These are phyloP conservation scores for Anabas testudineus DNA, from an alignment of 2,797 vertebrate species.

Conservation along the genomic window DNA sequence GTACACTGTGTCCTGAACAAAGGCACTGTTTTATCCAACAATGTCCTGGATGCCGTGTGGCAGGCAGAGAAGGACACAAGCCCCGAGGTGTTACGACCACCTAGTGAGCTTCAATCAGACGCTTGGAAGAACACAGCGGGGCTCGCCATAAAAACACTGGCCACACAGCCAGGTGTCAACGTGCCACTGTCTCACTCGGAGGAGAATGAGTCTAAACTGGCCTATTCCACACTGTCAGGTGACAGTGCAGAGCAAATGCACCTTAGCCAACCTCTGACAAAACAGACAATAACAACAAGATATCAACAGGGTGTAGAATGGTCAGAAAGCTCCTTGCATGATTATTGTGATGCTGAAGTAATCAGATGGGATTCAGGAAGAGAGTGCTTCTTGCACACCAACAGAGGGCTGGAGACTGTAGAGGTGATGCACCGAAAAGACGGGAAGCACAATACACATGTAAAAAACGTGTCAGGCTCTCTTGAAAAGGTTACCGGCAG, in stretches of 20 bases:
- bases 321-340: constrained; percentile 88
- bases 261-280: constrained; percentile 87
- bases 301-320: constrained; percentile 81
- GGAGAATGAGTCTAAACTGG: constrained; percentile 87
- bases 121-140: constrained; percentile 91
- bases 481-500: constrained; percentile 87
- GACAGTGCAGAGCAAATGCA: constrained; percentile 88
- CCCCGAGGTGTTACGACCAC: constrained; percentile 87
- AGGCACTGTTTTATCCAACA: constrained; percentile 88
- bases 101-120: constrained; percentile 92
- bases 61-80: constrained; percentile 87
- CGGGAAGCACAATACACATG: constrained; percentile 88
- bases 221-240: constrained; percentile 85
- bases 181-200: constrained; percentile 90
- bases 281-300: constrained; percentile 83
- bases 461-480: constrained; percentile 86
- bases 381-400: constrained; percentile 83
- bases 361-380: constrained; percentile 89
- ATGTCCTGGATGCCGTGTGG: constrained; percentile 87
- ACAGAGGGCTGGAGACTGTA: constrained; percentile 81
- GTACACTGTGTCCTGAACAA: constrained; percentile 93
- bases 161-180: constrained; percentile 90
- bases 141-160: constrained; percentile 90
- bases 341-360: constrained; percentile 81
- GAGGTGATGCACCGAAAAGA: constrained; percentile 82